phyloP scores from a whole-genome alignment of 1,140 invertebrate species.

The Archegozetes longisetosus region DNA sequence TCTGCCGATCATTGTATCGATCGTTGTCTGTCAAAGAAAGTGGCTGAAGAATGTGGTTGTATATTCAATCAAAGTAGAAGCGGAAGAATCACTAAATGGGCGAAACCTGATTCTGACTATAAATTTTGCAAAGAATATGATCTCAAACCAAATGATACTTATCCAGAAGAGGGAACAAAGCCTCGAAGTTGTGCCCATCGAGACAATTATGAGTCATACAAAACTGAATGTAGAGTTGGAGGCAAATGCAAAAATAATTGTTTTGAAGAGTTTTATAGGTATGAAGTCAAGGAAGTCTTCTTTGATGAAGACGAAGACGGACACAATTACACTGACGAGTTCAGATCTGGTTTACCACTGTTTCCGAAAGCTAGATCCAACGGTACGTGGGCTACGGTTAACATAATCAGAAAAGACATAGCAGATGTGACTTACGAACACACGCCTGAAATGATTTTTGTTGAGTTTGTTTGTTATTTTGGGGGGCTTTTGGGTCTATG shows the following conservation, averaged over 20 bases:
- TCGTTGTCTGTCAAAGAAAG: background rate
- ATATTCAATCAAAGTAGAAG: background rate
- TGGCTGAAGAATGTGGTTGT: background rate
- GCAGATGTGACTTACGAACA: background rate
- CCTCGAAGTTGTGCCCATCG: too few species aligned
- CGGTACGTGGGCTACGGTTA: background rate
- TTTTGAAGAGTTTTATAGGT: background rate
- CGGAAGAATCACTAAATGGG: background rate
- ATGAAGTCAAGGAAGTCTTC: background rate
- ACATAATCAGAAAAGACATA: background rate
- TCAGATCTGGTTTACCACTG: background rate
- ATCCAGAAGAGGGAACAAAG: too few species aligned
- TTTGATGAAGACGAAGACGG: background rate
- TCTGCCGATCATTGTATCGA: too few species aligned
- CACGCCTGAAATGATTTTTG: background rate
- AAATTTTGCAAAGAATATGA: too few species aligned
- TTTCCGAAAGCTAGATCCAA: too few species aligned
- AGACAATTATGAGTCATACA: background rate
- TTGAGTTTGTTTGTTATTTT: background rate
- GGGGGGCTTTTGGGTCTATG: background rate
- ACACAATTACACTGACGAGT: background rate
- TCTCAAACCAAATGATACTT: too few species aligned
- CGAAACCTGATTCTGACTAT: background rate
- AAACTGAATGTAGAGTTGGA: background rate
- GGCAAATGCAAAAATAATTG: background rate